Conservation (phyloP, 2,888 invertebrate genomes). For the Acanthosoma haemorrhoidale region DNA sequence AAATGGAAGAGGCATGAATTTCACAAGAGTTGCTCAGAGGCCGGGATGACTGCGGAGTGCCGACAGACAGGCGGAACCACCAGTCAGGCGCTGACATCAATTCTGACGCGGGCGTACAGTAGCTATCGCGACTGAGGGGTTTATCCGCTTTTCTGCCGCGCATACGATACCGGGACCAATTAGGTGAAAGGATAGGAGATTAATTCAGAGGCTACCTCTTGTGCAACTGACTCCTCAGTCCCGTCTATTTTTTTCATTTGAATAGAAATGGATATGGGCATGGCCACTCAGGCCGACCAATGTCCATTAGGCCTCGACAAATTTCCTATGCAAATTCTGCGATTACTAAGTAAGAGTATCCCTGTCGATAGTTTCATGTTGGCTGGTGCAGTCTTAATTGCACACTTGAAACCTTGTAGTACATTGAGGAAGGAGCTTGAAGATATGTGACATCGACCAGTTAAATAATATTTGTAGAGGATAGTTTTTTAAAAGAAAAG, state of each 20-base stretch:
- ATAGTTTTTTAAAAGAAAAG: too few species aligned
- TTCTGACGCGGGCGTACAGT: too few species aligned
- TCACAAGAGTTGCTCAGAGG: background rate
- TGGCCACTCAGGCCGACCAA: background rate
- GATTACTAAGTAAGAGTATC: background rate
- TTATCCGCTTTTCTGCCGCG: background rate
- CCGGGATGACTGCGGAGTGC: background rate
- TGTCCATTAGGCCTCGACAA: background rate
- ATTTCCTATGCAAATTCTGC: background rate
- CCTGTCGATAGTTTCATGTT: background rate
- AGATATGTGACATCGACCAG: too few species aligned
- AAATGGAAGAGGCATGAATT: conserved; percentile 2
- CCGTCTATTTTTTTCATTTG: conserved; percentile 6
- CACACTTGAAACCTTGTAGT: too few species aligned
- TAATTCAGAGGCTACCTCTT: background rate
- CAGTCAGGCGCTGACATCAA: too few species aligned
- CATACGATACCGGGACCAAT: background rate
- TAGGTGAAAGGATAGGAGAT: background rate
- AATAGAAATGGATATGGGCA: background rate
- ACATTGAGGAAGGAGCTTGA: too few species aligned
- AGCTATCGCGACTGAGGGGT: background rate
- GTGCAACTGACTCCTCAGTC: background rate
- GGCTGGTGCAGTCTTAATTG: too few species aligned
- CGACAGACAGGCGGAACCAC: background rate
- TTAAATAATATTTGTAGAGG: too few species aligned